phyloP scores from a whole-genome alignment of 2,888 invertebrate genomes.

The Andrena camellia region DNA sequence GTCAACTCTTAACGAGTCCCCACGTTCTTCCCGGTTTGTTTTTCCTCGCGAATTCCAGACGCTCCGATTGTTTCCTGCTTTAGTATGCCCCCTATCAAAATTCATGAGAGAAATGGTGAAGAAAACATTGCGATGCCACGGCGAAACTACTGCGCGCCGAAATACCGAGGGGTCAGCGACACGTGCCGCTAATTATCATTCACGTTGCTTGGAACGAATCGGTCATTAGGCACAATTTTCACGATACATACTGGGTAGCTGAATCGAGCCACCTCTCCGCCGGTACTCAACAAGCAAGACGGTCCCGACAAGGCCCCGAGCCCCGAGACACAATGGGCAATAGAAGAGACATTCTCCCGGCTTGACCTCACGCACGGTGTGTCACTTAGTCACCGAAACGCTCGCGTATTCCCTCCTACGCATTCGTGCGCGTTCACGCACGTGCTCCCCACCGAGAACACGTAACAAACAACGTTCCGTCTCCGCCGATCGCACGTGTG shows the following conservation, averaged over 20 bases:
- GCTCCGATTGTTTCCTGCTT: not conserved
- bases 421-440: slow-evolving; percentile 37
- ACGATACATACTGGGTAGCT: not conserved
- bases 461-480: not conserved
- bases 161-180: not conserved
- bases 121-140: not conserved
- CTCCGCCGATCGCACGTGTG: slow-evolving; percentile 20
- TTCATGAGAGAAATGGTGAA: no score
- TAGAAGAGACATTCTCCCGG: slow-evolving; percentile 74
- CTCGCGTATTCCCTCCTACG: slow-evolving; percentile 51
- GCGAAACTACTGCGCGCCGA: not conserved
- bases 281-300: not conserved
- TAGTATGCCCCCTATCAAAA: no score
- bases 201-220: not conserved
- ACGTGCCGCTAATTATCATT: not conserved
- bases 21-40: slow-evolving; percentile 2
- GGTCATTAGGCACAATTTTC: not conserved
- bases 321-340: slow-evolving; percentile 69
- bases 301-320: slow-evolving; percentile 16
- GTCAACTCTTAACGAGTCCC: not conserved
- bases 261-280: not conserved
- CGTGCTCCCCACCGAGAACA: slow-evolving; percentile 26
- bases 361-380: slow-evolving; percentile 74
- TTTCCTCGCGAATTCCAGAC: not conserved
- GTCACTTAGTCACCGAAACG: slow-evolving; percentile 63